These are phyloP conservation scores for Drosophila paracracens DNA, from an alignment of 2,888 invertebrate species.

Conservation along the genomic window DNA sequence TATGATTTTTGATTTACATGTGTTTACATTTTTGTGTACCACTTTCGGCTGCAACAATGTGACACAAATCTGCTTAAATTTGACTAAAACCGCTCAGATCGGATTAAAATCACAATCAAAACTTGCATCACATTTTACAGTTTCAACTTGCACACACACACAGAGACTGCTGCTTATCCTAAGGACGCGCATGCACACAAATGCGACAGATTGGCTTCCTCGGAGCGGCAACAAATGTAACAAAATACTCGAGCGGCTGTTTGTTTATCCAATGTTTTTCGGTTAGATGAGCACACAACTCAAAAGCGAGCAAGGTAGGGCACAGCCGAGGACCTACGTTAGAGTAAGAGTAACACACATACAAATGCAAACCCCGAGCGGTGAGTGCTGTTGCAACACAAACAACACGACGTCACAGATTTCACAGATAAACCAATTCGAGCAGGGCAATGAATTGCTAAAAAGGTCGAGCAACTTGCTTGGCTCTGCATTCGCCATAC, in stretches of 20 bases:
- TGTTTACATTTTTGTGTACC: slow-evolving; percentile 72
- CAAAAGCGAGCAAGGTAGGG: slow-evolving; percentile 57
- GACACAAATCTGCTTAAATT: slow-evolving; percentile 85
- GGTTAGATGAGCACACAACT: slow-evolving; percentile 82
- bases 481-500: slow-evolving; percentile 20
- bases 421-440: slow-evolving; percentile 84
- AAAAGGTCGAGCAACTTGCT: slow-evolving; percentile 72
- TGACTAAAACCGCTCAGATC: slow-evolving; percentile 85
- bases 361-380: slow-evolving; percentile 66
- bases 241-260: slow-evolving; percentile 77
- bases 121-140: slow-evolving; percentile 76
- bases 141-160: slow-evolving; percentile 35
- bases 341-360: slow-evolving; percentile 15
- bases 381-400: slow-evolving; percentile 53
- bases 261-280: slow-evolving; percentile 84
- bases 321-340: slow-evolving; percentile 26
- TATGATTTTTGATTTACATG: slow-evolving; percentile 76
- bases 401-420: slow-evolving; percentile 70
- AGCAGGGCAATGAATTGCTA: slow-evolving; percentile 83
- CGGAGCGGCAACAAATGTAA: slow-evolving; percentile 57
- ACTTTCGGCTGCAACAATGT: slow-evolving; percentile 68
- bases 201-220: slow-evolving; percentile 76
- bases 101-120: slow-evolving; percentile 83
- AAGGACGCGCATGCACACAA: slow-evolving; percentile 64
- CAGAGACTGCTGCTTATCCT: slow-evolving; percentile 30